These are phyloP conservation scores for Gallinago solitaria DNA, from an alignment of 2,797 vertebrate species.

Conservation along the genomic window DNA sequence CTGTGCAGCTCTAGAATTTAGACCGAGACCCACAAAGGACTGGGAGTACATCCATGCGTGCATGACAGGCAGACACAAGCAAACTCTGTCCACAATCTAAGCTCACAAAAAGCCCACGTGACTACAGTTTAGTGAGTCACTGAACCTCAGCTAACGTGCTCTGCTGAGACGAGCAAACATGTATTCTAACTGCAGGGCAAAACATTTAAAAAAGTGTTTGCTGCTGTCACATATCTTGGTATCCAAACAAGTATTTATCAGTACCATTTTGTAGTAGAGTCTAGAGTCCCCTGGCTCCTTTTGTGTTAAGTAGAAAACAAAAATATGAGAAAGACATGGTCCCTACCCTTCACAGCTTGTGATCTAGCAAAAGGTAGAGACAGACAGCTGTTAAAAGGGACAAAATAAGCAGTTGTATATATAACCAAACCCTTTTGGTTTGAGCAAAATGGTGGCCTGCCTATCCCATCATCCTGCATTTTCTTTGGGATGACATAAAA, in stretches of 20 bases:
- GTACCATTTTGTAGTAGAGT: background rate
- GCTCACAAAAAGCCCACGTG: slow-evolving; percentile 25
- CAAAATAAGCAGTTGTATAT: background rate
- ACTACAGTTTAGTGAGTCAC: slow-evolving; percentile 33
- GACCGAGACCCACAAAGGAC: background rate
- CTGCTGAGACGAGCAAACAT: slow-evolving; percentile 40
- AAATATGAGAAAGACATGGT: background rate
- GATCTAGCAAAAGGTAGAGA: background rate
- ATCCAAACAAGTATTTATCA: background rate
- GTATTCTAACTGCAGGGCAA: slow-evolving; percentile 18
- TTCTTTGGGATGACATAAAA: background rate
- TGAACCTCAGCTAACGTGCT: slow-evolving; percentile 57
- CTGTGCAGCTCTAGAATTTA: slow-evolving; percentile 29
- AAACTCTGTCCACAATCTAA: slow-evolving; percentile 5
- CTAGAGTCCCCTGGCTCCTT: background rate
- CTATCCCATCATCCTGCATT: background rate
- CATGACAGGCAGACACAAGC: slow-evolving; percentile 1
- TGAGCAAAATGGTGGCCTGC: background rate
- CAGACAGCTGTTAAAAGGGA: background rate
- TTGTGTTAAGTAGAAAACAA: background rate
- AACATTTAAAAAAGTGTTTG: slow-evolving; percentile 38
- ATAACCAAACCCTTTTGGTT: background rate
- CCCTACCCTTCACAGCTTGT: background rate
- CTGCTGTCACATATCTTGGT: slow-evolving; percentile 17
- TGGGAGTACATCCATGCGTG: background rate